Conservation (phyloP, 2,113 vertebrate species). For the Salvelinus fontinalis region DNA sequence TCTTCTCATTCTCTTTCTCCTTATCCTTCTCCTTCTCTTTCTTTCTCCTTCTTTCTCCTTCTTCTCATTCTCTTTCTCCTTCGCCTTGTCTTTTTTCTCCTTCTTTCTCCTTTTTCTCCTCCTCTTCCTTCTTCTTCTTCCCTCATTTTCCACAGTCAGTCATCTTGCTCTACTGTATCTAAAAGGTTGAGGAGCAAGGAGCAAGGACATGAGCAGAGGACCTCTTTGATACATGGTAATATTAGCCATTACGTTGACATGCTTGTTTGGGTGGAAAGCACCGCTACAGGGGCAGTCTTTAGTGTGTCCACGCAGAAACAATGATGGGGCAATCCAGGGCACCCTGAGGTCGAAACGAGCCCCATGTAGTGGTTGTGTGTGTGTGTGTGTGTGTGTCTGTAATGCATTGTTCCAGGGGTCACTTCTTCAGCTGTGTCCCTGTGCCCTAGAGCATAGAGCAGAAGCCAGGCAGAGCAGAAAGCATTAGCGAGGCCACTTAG, state of each 20-base stretch:
- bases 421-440: conserved; percentile 27
- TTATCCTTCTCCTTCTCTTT: neutral
- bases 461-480: conserved; percentile 56
- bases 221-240: neutral
- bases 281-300: conserved; percentile 22
- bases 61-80: neutral
- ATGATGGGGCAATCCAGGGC: conserved; percentile 21
- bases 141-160: neutral
- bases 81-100: neutral
- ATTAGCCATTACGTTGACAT: neutral
- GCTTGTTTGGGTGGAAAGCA: conserved; percentile 13
- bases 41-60: neutral
- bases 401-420: neutral
- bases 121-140: neutral
- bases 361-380: neutral
- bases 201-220: neutral
- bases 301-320: conserved; percentile 5
- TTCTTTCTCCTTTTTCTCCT: neutral
- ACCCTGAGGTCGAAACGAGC: conserved; percentile 14
- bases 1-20: neutral
- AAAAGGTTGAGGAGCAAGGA: too few species aligned
- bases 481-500: conserved; percentile 48
- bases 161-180: neutral
- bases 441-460: conserved; percentile 59
- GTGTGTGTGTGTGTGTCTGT: neutral